Percentiles rank a stretch among this genome's conserved stretches.
Conservation (phyloP, 2,797 vertebrate species). For the Kryptopterus vitreolus region DNA sequence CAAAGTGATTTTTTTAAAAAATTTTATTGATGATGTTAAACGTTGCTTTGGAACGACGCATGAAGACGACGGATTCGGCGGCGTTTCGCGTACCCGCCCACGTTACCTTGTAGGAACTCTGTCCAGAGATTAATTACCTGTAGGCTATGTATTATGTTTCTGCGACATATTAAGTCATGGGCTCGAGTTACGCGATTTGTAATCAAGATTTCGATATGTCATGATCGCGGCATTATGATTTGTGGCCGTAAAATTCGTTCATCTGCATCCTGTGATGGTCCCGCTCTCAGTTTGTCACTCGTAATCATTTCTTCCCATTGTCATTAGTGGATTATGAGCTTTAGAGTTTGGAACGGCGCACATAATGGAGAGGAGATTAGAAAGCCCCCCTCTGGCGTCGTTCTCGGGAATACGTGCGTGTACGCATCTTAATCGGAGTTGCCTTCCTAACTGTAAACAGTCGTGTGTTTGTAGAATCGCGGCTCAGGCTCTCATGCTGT, state of each 20-base stretch:
- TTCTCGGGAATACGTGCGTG: constrained; percentile 55
- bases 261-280: not conserved
- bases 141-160: not conserved
- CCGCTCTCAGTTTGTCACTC: not conserved
- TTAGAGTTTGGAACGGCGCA: not conserved
- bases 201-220: not conserved
- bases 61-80: not conserved
- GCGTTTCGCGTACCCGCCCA: not conserved
- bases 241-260: not conserved
- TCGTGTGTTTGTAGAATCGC: constrained; percentile 25
- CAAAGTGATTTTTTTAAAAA: too few relatives aligned
- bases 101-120: not conserved
- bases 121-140: not conserved
- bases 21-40: too few relatives aligned
- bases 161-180: not conserved
- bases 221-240: not conserved
- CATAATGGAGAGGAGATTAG: not conserved
- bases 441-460: constrained; percentile 49
- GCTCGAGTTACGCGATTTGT: not conserved
- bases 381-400: constrained; percentile 45
- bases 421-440: constrained; percentile 6
- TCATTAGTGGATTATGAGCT: constrained; percentile 5
- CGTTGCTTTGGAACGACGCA: not conserved
- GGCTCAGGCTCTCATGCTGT: constrained; percentile 30
- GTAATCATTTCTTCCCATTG: not conserved